These are phyloP conservation scores for Saguinus midas DNA, from an alignment of 2,113 vertebrate species.

Conservation along the genomic window DNA sequence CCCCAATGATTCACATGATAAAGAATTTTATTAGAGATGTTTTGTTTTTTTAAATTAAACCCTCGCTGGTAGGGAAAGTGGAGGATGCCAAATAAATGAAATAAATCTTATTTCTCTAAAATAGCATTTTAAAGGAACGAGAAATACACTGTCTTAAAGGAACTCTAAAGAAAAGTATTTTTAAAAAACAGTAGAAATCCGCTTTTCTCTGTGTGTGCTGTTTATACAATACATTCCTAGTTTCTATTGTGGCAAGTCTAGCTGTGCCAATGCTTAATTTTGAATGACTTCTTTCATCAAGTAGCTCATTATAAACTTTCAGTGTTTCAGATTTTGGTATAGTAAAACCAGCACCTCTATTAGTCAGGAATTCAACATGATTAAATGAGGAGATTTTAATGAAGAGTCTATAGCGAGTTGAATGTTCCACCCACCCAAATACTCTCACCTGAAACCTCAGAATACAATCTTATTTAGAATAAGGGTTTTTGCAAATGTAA, in stretches of 20 bases:
- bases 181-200: background rate
- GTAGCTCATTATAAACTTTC: background rate
- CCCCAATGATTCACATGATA: background rate
- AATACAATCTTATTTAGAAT: background rate
- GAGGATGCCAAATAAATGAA: background rate
- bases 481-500: background rate
- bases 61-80: background rate
- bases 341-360: background rate
- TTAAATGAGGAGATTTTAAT: background rate
- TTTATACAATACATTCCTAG: background rate
- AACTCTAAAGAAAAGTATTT: background rate
- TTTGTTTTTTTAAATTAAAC: background rate
- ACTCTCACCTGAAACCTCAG: background rate
- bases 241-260: background rate
- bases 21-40: background rate
- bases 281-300: background rate
- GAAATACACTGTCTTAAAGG: background rate
- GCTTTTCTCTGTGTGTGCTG: background rate
- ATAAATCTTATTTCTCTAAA: background rate
- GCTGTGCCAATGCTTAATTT: background rate
- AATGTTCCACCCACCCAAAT: background rate
- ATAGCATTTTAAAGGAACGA: background rate
- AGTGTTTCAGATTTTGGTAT: background rate
- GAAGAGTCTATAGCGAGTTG: background rate
- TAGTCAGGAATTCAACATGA: background rate